Conservation (phyloP, 2,113 vertebrate species). For the Campylomormyrus tamandua region DNA sequence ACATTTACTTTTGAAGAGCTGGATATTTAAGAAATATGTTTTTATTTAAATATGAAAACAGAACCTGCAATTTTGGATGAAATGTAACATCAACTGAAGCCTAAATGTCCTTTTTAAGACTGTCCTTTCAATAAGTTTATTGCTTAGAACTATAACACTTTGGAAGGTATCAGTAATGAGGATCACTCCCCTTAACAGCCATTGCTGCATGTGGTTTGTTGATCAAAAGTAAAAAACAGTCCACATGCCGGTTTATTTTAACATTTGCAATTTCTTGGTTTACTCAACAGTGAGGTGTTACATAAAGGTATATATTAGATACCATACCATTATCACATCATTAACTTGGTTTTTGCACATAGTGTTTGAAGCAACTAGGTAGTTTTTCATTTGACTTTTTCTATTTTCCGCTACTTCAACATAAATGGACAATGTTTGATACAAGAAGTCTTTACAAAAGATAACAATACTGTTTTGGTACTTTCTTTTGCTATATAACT, state of each 20-base stretch:
- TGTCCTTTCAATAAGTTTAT: background rate
- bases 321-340: background rate
- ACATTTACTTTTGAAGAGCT: background rate
- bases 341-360: background rate
- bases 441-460: background rate
- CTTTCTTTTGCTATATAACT: background rate
- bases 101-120: background rate
- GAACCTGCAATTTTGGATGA: background rate
- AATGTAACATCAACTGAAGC: background rate
- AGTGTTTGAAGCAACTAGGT: background rate
- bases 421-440: background rate
- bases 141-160: background rate
- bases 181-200: background rate
- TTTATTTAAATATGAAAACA: background rate
- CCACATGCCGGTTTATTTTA: background rate
- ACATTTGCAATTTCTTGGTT: background rate
- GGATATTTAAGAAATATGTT: background rate
- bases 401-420: background rate
- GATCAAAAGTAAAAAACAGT: background rate
- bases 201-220: background rate
- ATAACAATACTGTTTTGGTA: background rate
- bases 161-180: background rate
- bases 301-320: background rate
- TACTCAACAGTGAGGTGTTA: background rate
- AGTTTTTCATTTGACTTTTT: background rate